Evolutionary conservation across 2,888 invertebrate genomes (phyloP).

Genomic region (Yponomeuta malinellus): DNA sequence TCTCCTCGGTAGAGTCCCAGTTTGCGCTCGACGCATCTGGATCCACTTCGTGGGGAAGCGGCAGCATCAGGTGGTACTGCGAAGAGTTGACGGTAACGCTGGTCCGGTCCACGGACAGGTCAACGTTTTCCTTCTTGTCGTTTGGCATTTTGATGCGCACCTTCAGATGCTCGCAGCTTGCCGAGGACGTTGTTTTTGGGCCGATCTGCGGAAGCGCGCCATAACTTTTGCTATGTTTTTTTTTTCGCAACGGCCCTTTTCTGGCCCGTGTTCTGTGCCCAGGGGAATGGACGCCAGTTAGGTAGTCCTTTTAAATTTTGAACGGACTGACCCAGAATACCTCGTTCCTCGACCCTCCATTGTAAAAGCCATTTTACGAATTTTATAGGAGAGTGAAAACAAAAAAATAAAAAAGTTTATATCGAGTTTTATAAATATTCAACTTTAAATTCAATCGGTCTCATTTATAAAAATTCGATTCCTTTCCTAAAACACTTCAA

Average conservation of each 20-base stretch:
- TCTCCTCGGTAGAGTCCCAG: conserved; percentile 81
- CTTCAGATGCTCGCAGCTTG: conserved; percentile 93
- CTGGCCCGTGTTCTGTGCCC: too few species aligned
- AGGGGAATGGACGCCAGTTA: too few species aligned
- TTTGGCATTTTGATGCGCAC: conserved; percentile 84
- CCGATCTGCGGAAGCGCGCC: conserved; percentile 78
- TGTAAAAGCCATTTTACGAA: too few species aligned
- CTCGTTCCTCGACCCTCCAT: too few species aligned
- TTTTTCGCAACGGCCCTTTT: not conserved
- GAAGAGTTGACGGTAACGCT: conserved; percentile 79
- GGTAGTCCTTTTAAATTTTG: too few species aligned
- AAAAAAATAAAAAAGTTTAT: too few species aligned
- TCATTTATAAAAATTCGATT: too few species aligned
- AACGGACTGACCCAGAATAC: too few species aligned
- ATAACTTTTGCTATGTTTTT: conserved; percentile 2
- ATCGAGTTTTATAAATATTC: too few species aligned
- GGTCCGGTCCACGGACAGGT: conserved; percentile 79
- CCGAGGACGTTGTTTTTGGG: conserved; percentile 83
- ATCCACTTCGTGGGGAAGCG: conserved; percentile 88
- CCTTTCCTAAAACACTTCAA: too few species aligned
- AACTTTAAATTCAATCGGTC: too few species aligned
- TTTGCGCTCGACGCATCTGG: conserved; percentile 87
- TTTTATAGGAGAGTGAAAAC: too few species aligned
- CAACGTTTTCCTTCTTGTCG: conserved; percentile 84
- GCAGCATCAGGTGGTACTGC: conserved; percentile 81